A percentile compares a stretch with the other conserved stretches of the same genome.
Conservation (phyloP, 1,140 invertebrate genomes). For the Pomacea maculata region DNA sequence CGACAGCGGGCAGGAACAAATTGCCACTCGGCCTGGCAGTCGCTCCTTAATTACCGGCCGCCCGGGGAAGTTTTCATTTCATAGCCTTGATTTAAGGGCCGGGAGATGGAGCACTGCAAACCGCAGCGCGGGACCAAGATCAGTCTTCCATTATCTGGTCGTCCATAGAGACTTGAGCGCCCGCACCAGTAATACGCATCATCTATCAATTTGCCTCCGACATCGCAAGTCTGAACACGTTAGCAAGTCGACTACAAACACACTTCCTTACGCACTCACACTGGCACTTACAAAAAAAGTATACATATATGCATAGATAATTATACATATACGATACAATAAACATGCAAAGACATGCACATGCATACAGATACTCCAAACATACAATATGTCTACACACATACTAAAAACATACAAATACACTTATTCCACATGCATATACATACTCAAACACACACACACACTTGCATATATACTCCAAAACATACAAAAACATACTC, state of each 20-base stretch:
- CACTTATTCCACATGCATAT: not conserved
- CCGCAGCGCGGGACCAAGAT: not conserved
- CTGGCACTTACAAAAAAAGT: not conserved
- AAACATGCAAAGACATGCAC: constrained; percentile 17
- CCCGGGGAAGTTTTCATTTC: constrained; percentile 15
- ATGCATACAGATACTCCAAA: not conserved
- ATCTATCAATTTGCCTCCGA: too few relatives aligned
- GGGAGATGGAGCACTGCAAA: not conserved
- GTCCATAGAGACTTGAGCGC: too few relatives aligned
- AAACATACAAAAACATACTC: not conserved
- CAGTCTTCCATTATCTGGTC: constrained; percentile 11
- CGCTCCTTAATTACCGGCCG: constrained; percentile 15
- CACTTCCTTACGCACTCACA: not conserved
- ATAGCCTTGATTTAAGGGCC: constrained; percentile 19
- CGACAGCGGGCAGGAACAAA: constrained; percentile 4
- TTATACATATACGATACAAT: not conserved
- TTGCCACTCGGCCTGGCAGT: constrained; percentile 12
- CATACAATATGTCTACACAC: not conserved
- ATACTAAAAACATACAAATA: not conserved
- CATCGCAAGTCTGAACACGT: too few relatives aligned
- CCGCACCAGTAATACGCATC: too few relatives aligned
- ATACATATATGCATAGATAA: constrained; percentile 2
- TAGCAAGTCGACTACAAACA: too few relatives aligned
- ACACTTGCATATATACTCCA: not conserved
- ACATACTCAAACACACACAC: not conserved